Percentiles rank a stretch among this genome's conserved stretches.
Evolutionary conservation across 2,113 vertebrate species (phyloP).

Genomic region (Tragulus kanchil): DNA sequence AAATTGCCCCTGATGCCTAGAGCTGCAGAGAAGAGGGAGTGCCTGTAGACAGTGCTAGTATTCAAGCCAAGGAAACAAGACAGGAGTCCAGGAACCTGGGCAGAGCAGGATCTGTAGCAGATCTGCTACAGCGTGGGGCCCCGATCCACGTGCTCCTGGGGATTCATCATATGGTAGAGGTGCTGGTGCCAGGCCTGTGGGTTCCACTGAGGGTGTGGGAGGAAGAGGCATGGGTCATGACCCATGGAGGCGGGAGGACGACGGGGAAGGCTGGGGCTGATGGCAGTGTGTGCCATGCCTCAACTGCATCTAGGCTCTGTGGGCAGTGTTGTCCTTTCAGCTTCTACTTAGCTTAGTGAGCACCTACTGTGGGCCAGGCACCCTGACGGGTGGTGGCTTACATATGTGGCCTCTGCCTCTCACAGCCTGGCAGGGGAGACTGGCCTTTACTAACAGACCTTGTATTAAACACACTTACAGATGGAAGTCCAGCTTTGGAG

Average conservation of each 20-base stretch:
- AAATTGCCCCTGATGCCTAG: background rate
- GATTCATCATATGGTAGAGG: rapidly evolving
- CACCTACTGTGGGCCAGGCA: background rate
- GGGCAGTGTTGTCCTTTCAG: background rate
- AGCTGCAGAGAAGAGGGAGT: background rate
- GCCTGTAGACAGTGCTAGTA: background rate
- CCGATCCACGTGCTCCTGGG: too few relatives aligned
- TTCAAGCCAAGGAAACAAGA: background rate
- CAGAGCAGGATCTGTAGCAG: background rate
- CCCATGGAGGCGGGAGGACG: background rate
- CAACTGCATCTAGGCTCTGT: rapidly evolving
- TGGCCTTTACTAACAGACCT: background rate
- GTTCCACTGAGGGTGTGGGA: background rate
- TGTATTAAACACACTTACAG: background rate
- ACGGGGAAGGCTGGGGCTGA: background rate
- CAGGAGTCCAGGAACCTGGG: background rate
- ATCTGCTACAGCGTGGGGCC: background rate
- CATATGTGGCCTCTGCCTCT: background rate
- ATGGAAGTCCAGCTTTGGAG: background rate
- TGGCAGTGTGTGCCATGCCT: background rate
- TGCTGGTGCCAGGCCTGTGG: background rate
- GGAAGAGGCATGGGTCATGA: background rate
- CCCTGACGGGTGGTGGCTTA: too few relatives aligned
- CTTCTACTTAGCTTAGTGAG: background rate
- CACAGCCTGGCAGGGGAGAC: background rate